Evolutionary conservation across 2,797 vertebrate genomes (phyloP).

Genomic region (Schizopygopsis pylzovi): DNA sequence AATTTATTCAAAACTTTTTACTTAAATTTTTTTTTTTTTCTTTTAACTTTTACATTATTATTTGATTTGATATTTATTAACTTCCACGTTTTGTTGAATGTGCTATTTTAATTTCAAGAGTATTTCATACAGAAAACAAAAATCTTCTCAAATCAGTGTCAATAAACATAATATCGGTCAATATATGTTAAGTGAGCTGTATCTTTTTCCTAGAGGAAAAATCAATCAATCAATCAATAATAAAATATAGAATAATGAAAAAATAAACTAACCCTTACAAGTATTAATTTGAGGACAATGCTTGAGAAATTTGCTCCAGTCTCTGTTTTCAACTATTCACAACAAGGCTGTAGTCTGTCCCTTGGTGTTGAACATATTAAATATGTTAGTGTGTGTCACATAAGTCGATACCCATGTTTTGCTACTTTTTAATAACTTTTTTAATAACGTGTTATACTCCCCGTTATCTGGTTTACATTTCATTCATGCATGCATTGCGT

Average conservation of each 20-base stretch:
- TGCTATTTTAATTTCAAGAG: neutral
- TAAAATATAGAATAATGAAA: neutral
- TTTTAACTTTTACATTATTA: neutral
- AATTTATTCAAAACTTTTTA: neutral
- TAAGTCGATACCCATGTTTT: conserved; percentile 17
- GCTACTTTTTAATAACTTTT: conserved; percentile 17
- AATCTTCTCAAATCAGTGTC: neutral
- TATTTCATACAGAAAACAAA: neutral
- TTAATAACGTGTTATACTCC: conserved; percentile 35
- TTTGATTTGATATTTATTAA: neutral
- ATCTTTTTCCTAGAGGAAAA: neutral
- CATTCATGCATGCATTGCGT: conserved; percentile 65
- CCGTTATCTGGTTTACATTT: conserved; percentile 47
- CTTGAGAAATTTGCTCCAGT: neutral
- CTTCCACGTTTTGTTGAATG: neutral
- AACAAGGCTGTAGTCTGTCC: neutral
- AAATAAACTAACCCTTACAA: neutral
- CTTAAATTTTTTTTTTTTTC: neutral
- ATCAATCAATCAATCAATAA: too few relatives aligned
- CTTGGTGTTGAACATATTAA: neutral
- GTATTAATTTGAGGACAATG: neutral
- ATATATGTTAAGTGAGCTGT: neutral
- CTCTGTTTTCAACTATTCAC: neutral
- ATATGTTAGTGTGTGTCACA: neutral
- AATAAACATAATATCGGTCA: neutral